These are phyloP conservation scores for Drosophila gunungcola DNA, from an alignment of 1,140 invertebrate species.

Conservation along the genomic window DNA sequence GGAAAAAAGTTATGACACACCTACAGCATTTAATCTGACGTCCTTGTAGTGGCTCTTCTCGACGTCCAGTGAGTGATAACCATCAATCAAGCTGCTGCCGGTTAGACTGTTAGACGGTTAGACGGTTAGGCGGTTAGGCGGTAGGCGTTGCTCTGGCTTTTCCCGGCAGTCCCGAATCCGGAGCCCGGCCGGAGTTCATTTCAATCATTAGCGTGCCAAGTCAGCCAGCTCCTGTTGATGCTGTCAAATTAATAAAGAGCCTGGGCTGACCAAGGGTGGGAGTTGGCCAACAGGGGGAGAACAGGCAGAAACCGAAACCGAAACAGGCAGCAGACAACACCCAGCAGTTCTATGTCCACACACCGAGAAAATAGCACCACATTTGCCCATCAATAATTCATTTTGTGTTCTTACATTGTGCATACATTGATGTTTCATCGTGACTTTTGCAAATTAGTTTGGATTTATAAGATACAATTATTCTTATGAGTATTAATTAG, in stretches of 20 bases:
- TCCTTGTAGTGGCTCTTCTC: conserved; percentile 54
- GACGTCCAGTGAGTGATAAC: conserved; percentile 74
- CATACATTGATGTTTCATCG: no score
- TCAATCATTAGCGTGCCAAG: conserved; percentile 77
- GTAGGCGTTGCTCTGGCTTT: conserved; percentile 71
- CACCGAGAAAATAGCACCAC: conserved; percentile 1
- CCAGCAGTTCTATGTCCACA: conserved; percentile 35
- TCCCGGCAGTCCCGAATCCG: conserved; percentile 4
- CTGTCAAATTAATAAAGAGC: conserved; percentile 84
- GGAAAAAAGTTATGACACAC: conserved; percentile 77
- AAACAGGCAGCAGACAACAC: conserved; percentile 23
- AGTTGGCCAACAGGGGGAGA: conserved; percentile 22
- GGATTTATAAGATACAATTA: no score
- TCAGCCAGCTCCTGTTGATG: conserved; percentile 73
- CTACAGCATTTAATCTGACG: conserved; percentile 80
- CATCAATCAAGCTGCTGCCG: conserved; percentile 77
- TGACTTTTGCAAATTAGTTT: no score
- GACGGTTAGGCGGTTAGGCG: no score
- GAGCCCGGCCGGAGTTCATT: conserved; percentile 66
- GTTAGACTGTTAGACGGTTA: conserved; percentile 22
- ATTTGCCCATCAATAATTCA: neutral
- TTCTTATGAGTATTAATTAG: no score
- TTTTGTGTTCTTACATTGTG: no score
- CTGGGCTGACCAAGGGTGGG: conserved; percentile 34
- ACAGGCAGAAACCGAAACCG: neutral